A percentile compares a stretch with the other conserved stretches of the same genome.
phyloP scores from a whole-genome alignment of 2,113 vertebrate genomes.

The Cryptotis parvus region DNA sequence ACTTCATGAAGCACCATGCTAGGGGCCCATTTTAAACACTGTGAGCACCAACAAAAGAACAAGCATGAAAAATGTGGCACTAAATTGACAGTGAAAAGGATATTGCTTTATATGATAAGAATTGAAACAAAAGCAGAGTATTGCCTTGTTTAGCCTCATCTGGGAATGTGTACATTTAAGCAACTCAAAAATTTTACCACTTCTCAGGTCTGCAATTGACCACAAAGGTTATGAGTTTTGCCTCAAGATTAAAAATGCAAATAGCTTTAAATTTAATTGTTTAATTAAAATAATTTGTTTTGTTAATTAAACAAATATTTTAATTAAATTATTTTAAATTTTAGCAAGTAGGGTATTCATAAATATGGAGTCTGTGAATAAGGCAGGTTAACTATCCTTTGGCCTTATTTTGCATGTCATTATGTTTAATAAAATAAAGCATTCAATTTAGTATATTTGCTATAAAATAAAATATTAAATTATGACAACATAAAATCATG shows the following conservation, averaged over 20 bases:
- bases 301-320: too few relatives aligned
- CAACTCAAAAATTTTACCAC: neutral
- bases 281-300: too few relatives aligned
- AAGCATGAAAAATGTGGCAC: neutral
- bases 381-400: neutral
- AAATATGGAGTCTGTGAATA: constrained; percentile 23
- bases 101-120: neutral
- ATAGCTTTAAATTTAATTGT: too few relatives aligned
- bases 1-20: neutral
- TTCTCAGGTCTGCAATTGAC: neutral
- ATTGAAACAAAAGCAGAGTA: neutral
- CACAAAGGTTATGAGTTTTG: neutral
- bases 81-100: neutral
- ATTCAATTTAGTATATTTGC: neutral
- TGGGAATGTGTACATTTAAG: neutral
- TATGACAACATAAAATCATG: constrained; percentile 12
- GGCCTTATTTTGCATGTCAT: neutral
- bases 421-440: constrained; percentile 33
- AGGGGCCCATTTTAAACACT: neutral
- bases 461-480: constrained; percentile 20
- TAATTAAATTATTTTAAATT: too few relatives aligned
- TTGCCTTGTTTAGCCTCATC: neutral
- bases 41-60: neutral
- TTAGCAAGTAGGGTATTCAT: neutral
- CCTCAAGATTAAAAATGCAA: neutral